phyloP scores from a whole-genome alignment of 2,888 invertebrate species.

The Bibio marci region DNA sequence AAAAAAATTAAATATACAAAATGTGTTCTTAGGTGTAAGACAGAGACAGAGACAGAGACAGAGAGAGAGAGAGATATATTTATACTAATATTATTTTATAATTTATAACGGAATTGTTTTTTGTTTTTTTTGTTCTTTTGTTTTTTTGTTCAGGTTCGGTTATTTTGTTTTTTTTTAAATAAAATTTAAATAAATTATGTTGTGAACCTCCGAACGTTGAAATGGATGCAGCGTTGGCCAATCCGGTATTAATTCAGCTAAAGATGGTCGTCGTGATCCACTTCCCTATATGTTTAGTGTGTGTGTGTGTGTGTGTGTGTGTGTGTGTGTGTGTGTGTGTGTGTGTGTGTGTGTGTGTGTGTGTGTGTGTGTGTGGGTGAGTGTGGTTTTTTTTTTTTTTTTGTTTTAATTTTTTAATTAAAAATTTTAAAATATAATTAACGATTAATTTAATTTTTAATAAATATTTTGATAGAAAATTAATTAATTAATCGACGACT shows the following conservation, averaged over 20 bases:
- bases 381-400: no score
- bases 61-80: slow-evolving; percentile 2
- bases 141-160: not conserved
- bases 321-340: not conserved
- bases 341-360: not conserved
- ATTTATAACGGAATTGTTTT: slow-evolving; percentile 3
- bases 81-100: no score
- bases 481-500: no score
- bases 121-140: not conserved
- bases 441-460: no score
- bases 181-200: not conserved
- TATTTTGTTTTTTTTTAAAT: slow-evolving; percentile 1
- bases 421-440: no score
- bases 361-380: no score
- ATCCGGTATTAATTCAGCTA: slow-evolving; percentile 91
- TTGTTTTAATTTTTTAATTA: no score
- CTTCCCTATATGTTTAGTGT: slow-evolving; percentile 3
- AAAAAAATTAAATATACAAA: slow-evolving; percentile 6
- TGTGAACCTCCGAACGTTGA: slow-evolving; percentile 57
- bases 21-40: not conserved
- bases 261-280: slow-evolving; percentile 52
- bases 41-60: slow-evolving; percentile 2
- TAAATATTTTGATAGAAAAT: no score
- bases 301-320: not conserved
- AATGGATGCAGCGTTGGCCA: slow-evolving; percentile 57